Conservation (phyloP, 2,113 vertebrate genomes). For the Macquaria australasica region DNA sequence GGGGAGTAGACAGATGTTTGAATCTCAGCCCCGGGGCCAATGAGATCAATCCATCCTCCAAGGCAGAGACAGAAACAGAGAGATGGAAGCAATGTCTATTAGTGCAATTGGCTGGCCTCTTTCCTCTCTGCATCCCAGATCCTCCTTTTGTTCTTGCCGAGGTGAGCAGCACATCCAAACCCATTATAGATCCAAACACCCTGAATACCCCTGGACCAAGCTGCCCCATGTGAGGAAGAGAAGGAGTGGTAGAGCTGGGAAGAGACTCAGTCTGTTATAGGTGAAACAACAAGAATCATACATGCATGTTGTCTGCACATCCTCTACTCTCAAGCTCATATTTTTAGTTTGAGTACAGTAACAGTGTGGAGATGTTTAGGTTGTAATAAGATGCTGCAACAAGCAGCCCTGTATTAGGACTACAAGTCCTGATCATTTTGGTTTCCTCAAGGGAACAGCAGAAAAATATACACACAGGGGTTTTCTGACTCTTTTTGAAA, state of each 20-base stretch:
- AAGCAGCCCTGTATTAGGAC: background rate
- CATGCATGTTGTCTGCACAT: slow-evolving; percentile 10
- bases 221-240: background rate
- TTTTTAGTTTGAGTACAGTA: background rate
- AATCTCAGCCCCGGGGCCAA: slow-evolving; percentile 70
- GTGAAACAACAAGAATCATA: slow-evolving; percentile 1
- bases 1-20: slow-evolving; percentile 80
- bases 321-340: background rate
- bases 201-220: slow-evolving; percentile 22
- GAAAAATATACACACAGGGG: too few relatives aligned
- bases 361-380: background rate
- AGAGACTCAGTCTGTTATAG: background rate
- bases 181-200: slow-evolving; percentile 29
- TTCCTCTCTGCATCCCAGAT: slow-evolving; percentile 24
- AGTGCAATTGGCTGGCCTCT: slow-evolving; percentile 43
- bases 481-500: background rate
- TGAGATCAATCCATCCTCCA: slow-evolving; percentile 78
- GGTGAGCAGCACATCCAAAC: slow-evolving; percentile 18
- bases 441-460: background rate
- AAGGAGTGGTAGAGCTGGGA: background rate
- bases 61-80: slow-evolving; percentile 55
- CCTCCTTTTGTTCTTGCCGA: slow-evolving; percentile 1
- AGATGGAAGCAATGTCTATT: slow-evolving; percentile 30
- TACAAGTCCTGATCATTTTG: background rate
- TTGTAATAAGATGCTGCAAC: too few relatives aligned